A percentile compares a stretch with the other conserved stretches of the same genome.
Evolutionary conservation across 2,888 invertebrate genomes (phyloP).

Genomic region (Punctoribates punctum): DNA sequence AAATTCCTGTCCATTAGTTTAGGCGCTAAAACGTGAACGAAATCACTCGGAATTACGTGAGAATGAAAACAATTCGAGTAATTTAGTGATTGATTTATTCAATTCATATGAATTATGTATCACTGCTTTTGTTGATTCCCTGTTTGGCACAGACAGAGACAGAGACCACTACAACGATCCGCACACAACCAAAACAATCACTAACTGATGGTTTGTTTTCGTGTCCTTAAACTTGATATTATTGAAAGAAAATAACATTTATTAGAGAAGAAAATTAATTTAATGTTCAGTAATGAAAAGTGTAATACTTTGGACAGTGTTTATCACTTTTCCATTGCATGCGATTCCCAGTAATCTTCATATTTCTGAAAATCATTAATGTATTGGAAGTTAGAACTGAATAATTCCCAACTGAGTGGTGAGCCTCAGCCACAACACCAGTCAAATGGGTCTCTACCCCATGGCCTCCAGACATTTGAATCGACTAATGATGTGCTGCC

Average conservation of each 20-base stretch:
- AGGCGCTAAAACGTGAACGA: conserved; percentile 14
- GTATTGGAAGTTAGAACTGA: neutral
- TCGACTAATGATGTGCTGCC: too few relatives aligned
- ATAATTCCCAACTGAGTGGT: neutral
- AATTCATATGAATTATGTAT: conserved; percentile 21
- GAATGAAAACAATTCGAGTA: conserved; percentile 18
- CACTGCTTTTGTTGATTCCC: neutral
- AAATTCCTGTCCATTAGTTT: neutral
- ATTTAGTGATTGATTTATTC: conserved; percentile 18
- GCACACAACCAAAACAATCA: neutral
- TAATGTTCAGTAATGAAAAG: conserved; percentile 16
- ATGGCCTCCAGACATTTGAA: too few relatives aligned
- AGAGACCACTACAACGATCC: neutral
- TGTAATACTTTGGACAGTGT: neutral
- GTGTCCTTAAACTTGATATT: conserved; percentile 10
- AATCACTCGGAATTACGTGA: neutral
- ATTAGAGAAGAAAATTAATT: conserved; percentile 19
- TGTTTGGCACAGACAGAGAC: neutral
- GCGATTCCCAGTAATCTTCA: neutral
- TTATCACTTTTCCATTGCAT: conserved; percentile 1
- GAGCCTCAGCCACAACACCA: neutral
- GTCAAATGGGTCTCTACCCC: neutral
- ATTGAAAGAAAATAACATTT: conserved; percentile 21
- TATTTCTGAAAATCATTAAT: conserved; percentile 4
- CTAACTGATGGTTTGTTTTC: conserved; percentile 20